A percentile compares a stretch with the other conserved stretches of the same genome.
Evolutionary conservation across 1,140 invertebrate species (phyloP).

Genomic region (Camponotus pennsylvanicus): DNA sequence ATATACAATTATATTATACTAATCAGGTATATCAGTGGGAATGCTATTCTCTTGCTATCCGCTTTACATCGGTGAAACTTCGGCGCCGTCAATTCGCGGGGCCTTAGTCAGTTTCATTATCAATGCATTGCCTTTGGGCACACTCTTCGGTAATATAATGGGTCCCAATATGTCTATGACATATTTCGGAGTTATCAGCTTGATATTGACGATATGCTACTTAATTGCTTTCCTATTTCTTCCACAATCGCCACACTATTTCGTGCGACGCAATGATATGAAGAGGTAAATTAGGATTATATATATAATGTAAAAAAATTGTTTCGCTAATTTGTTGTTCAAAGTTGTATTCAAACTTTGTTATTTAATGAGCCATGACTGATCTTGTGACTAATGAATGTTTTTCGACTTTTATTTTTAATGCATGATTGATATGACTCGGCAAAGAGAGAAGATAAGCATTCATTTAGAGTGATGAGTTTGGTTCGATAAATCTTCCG

Average conservation of each 20-base stretch:
- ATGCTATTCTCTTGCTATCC: slow-evolving; percentile 89
- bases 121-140: slow-evolving; percentile 86
- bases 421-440: background rate
- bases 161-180: slow-evolving; percentile 88
- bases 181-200: slow-evolving; percentile 87
- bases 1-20: background rate
- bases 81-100: slow-evolving; percentile 89
- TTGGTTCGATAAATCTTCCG: background rate
- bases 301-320: slow-evolving; percentile 5
- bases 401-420: background rate
- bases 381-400: background rate
- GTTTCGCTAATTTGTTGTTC: background rate
- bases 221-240: slow-evolving; percentile 88
- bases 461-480: background rate
- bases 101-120: slow-evolving; percentile 88
- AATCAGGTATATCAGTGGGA: slow-evolving; percentile 79
- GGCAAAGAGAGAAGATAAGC: background rate
- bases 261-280: slow-evolving; percentile 87
- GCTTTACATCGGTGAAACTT: slow-evolving; percentile 89
- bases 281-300: slow-evolving; percentile 72
- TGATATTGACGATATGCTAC: slow-evolving; percentile 87
- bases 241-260: slow-evolving; percentile 92
- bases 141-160: slow-evolving; percentile 89
- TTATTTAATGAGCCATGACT: background rate
- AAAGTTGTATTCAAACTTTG: background rate